Conservation (phyloP, 2,797 vertebrate genomes). For the Manis javanica region DNA sequence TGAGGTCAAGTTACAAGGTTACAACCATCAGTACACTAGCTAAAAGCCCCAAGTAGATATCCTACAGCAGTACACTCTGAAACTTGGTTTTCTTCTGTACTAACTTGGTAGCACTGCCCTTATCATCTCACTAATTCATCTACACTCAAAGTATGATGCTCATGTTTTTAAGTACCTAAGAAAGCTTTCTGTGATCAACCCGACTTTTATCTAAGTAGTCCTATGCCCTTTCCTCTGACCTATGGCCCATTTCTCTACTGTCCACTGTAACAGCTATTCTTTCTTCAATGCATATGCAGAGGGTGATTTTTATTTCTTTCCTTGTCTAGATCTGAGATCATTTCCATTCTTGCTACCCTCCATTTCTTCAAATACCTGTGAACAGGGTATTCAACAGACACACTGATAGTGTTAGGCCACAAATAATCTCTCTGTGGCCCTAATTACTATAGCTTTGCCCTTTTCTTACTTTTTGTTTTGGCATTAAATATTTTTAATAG, state of each 20-base stretch:
- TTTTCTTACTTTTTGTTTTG: neutral
- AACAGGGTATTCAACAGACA: neutral
- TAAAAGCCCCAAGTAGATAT: neutral
- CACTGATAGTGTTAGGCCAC: neutral
- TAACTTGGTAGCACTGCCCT: neutral
- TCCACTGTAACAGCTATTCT: neutral
- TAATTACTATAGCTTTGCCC: neutral
- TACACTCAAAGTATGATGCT: neutral
- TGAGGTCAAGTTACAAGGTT: neutral
- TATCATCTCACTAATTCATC: neutral
- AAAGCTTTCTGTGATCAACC: slow-evolving; percentile 28
- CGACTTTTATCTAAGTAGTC: neutral
- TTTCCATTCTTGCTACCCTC: neutral
- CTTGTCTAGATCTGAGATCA: neutral
- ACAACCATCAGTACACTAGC: neutral
- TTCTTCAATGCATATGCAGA: neutral
- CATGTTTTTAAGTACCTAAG: neutral
- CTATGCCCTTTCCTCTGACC: neutral
- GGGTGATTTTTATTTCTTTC: neutral
- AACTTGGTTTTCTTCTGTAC: neutral
- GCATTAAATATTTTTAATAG: neutral
- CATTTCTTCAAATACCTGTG: neutral
- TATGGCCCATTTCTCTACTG: neutral
- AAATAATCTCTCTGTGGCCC: neutral
- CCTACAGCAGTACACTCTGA: neutral